Base-by-base conservation (phyloP, 2,797 vertebrate species). In the Anisognathus igniventris region DNA sequence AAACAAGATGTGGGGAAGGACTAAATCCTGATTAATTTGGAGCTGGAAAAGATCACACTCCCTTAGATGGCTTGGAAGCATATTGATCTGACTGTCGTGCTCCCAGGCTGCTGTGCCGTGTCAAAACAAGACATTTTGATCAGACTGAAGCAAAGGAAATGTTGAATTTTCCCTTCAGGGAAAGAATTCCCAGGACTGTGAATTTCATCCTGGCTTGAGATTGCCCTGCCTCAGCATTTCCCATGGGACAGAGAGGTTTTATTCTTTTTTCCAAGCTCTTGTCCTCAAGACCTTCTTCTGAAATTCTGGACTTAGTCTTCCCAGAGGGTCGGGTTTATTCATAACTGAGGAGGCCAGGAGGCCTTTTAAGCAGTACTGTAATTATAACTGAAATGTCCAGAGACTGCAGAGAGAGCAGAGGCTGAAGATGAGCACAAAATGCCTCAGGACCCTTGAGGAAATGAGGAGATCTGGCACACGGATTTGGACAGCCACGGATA, bases 81-180 rank as follows among this genome's bases (percentile, higher is more conserved):
- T 64, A 94, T 95, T 95, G 94, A 95, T 93, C 17, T 93, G 94
- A 92, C 91, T 92, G 76, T 11, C 28, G 0, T 62, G 79, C 72
- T 93, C 91, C 73, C 27, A 65, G 94, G 91, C 88, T 91, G 85
- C 30, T 9, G 13, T 62, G 90, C 90, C 4, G 0, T 60, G 94
- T 94, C 95, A 92, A 86, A 92, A 70, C 58, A 65, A 91, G 87
- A 70, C 2, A 4, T 67, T 77, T 67, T 33, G 64, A 53, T 82
- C 56, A 68, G 33, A n/a, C 33, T 84, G 92, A 93, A 86, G 73
- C 40, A 73, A 81, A 73, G 37, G 56, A 91, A 81, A 91, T 33
- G 56, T 17, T 90, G 89, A 61, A 6, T 92, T 90, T 88, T 93
- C 44, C 56, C 82, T 84, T 87, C 90, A 92, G 80, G 51, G 83